phyloP scores from a whole-genome alignment of 2,888 invertebrate genomes.

The Baccha elongata region DNA sequence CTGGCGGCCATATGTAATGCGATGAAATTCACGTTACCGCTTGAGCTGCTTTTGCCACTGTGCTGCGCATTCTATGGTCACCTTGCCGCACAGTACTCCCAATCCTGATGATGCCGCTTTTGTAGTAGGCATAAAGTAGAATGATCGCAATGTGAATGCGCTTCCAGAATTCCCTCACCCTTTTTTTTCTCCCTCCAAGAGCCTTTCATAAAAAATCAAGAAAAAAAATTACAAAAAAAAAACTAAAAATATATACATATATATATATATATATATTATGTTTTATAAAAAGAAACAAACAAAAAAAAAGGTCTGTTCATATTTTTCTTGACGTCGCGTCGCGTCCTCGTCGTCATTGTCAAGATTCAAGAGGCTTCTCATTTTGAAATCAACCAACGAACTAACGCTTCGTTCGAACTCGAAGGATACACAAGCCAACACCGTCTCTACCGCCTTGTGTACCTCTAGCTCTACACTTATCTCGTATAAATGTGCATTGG shows the following conservation, averaged over 20 bases:
- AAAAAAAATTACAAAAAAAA: slow-evolving; percentile 7
- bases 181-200: background rate
- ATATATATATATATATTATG: no score
- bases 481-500: no score
- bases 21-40: slow-evolving; percentile 69
- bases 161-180: slow-evolving; percentile 46
- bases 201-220: slow-evolving; percentile 24
- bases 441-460: background rate
- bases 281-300: slow-evolving; percentile 16
- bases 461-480: no score
- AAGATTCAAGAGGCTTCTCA: slow-evolving; percentile 48
- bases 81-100: slow-evolving; percentile 1
- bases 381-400: slow-evolving; percentile 42
- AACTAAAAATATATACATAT: slow-evolving; percentile 24
- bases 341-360: slow-evolving; percentile 49
- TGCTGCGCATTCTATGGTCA: slow-evolving; percentile 44
- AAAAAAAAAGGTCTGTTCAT: slow-evolving; percentile 57
- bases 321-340: slow-evolving; percentile 66
- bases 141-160: slow-evolving; percentile 67
- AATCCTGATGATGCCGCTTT: slow-evolving; percentile 18
- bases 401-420: slow-evolving; percentile 12
- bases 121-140: slow-evolving; percentile 2
- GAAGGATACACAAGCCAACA: slow-evolving; percentile 42
- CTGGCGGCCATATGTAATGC: slow-evolving; percentile 71
- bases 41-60: slow-evolving; percentile 58